These are phyloP conservation scores for Boulengeromyrus knoepffleri DNA, from an alignment of 2,113 vertebrate species.

Conservation along the genomic window DNA sequence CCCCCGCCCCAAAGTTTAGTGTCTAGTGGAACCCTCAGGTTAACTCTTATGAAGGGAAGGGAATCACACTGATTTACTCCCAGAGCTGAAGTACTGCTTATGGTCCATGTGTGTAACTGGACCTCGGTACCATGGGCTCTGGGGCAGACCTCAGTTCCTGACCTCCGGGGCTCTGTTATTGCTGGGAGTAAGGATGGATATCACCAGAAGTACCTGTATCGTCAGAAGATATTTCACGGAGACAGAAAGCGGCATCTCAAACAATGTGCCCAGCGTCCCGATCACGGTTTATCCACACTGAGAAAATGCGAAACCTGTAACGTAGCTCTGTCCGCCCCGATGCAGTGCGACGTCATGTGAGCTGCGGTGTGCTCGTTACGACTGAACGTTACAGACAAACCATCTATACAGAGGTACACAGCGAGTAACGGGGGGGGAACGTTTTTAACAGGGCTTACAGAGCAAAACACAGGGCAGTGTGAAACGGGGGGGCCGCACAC, in stretches of 20 bases:
- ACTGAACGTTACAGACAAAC: background rate
- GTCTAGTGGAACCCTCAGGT: background rate
- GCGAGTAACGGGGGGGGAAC: background rate
- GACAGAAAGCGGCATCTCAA: background rate
- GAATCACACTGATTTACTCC: background rate
- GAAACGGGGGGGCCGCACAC: background rate
- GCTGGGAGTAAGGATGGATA: background rate
- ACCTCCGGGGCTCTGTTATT: background rate
- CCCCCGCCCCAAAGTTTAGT: background rate
- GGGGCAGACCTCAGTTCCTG: background rate
- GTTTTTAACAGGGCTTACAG: background rate
- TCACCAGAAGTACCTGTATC: background rate
- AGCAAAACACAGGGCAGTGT: background rate
- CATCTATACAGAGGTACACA: background rate
- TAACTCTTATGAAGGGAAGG: background rate
- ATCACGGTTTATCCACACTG: background rate
- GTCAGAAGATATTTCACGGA: background rate
- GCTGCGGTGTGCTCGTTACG: background rate
- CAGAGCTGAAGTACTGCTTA: background rate
- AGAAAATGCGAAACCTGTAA: background rate
- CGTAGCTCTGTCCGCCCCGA: background rate
- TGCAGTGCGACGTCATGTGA: background rate
- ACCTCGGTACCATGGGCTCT: background rate
- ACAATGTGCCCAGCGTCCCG: background rate
- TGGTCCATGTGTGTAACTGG: background rate